Conservation (phyloP, 2,797 vertebrate species). For the Potorous gilbertii region DNA sequence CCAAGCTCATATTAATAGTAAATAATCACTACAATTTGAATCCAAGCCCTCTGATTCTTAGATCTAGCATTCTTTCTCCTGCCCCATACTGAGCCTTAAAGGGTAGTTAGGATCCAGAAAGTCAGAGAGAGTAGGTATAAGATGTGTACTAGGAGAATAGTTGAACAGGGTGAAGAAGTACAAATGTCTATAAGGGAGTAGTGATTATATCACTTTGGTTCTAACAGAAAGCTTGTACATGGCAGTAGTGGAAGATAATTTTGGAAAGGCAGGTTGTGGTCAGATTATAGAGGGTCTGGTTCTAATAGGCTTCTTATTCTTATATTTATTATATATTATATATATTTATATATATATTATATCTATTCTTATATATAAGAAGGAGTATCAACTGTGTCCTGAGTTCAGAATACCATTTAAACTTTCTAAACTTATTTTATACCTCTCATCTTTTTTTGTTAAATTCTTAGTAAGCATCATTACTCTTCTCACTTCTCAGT, state of each 20-base stretch:
- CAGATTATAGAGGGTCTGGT: neutral
- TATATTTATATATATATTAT: no score
- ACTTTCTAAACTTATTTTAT: neutral
- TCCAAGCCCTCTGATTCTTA: neutral
- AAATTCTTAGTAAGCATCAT: neutral
- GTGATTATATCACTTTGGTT: neutral
- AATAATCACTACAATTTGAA: neutral
- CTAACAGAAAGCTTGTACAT: neutral
- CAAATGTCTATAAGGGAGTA: neutral
- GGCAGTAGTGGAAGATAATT: neutral
- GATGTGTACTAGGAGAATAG: no score
- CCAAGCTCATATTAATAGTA: constrained; percentile 5
- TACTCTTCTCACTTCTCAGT: neutral
- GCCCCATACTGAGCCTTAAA: neutral
- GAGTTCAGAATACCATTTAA: neutral
- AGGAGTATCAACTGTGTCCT: neutral
- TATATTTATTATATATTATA: no score
- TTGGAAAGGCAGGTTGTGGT: neutral
- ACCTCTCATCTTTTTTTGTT: neutral
- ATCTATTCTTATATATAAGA: no score
- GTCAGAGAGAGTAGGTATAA: neutral
- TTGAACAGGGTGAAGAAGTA: no score
- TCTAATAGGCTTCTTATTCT: neutral
- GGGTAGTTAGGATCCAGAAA: neutral
- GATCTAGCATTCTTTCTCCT: neutral